phyloP scores from a whole-genome alignment of 2,888 invertebrate species.

The Habrosyne pyritoides region DNA sequence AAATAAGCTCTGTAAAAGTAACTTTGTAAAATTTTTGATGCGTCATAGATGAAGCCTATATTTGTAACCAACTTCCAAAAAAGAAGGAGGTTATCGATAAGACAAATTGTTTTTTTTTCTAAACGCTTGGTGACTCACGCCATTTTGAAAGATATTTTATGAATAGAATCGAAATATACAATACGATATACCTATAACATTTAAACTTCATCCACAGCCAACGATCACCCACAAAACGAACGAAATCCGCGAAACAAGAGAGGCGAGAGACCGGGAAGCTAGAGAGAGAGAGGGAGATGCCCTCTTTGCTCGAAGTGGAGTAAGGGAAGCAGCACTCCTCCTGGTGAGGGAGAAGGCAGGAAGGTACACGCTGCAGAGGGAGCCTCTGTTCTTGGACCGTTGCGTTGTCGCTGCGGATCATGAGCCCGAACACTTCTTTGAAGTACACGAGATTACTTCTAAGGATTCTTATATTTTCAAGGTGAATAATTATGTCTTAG shows the following conservation, averaged over 20 bases:
- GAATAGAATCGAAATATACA: no score
- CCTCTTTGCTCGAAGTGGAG: constrained; percentile 89
- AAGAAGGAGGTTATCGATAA: no score
- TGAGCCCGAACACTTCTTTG: constrained; percentile 96
- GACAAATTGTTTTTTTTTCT: no score
- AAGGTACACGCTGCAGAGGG: constrained; percentile 92
- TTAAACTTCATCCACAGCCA: constrained; percentile 76
- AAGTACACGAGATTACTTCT: constrained; percentile 95
- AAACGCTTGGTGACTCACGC: no score
- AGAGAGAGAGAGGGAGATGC: constrained; percentile 74
- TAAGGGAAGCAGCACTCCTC: constrained; percentile 93
- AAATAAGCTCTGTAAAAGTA: no score
- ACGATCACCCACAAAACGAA: constrained; percentile 87
- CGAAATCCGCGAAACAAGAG: constrained; percentile 83
- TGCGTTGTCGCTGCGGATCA: constrained; percentile 96
- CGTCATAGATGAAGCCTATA: no score
- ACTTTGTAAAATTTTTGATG: no score
- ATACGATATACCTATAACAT: no score
- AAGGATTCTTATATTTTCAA: constrained; percentile 98
- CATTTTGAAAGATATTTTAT: no score
- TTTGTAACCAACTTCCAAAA: no score
- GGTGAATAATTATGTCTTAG: constrained; percentile 77
- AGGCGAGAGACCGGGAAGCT: constrained; percentile 73
- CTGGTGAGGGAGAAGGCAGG: constrained; percentile 95
- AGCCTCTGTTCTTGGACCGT: constrained; percentile 94